A percentile compares a stretch with the other conserved stretches of the same genome.
These are phyloP conservation scores for Mastomys coucha DNA, from an alignment of 2,113 vertebrate genomes.

Conservation along the genomic window DNA sequence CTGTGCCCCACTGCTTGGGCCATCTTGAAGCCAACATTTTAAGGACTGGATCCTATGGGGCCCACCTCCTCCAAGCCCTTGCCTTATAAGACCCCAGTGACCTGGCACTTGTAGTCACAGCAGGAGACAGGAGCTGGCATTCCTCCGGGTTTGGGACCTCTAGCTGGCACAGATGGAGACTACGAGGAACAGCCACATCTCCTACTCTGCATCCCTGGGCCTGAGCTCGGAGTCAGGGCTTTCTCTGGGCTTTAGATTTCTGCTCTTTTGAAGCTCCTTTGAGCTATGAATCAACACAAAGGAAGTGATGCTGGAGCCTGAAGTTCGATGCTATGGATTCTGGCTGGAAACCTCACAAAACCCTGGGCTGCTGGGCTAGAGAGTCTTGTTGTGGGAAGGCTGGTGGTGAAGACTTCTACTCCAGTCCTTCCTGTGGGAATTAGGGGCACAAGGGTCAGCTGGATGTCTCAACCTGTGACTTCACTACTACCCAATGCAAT, in stretches of 20 bases:
- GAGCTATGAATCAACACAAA: neutral
- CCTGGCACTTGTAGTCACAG: neutral
- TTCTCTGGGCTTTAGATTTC: neutral
- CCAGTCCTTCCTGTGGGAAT: neutral
- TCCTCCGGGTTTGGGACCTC: neutral
- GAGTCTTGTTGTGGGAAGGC: neutral
- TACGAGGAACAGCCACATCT: neutral
- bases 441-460: neutral
- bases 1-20: neutral
- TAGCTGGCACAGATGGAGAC: neutral
- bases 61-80: constrained; percentile 59
- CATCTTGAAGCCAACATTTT: constrained; percentile 64
- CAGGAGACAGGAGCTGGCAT: neutral
- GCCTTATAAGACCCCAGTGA: constrained; percentile 73
- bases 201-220: rapidly evolving
- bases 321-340: neutral
- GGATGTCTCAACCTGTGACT: too few species aligned
- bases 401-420: neutral
- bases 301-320: neutral
- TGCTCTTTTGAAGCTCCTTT: neutral
- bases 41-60: constrained; percentile 62
- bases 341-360: neutral
- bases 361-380: too few species aligned
- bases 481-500: neutral
- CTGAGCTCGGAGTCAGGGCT: neutral